Percentiles rank a stretch among this genome's conserved stretches.
Conservation (phyloP, 1,140 invertebrate species). For the Hyles vespertilio region DNA sequence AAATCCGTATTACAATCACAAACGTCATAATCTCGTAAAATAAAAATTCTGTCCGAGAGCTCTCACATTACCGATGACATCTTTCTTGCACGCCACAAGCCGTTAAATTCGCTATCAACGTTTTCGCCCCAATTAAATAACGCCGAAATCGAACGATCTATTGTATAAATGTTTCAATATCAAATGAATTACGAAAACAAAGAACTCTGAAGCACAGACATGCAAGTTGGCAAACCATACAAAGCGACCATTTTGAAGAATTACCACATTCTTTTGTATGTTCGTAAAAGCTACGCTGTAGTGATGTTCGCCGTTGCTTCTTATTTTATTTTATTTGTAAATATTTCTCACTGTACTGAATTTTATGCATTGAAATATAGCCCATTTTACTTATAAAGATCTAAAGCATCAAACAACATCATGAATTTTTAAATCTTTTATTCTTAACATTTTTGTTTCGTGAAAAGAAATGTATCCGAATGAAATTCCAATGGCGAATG, state of each 20-base stretch:
- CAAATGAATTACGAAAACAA: conserved; percentile 72
- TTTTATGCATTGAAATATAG: background rate
- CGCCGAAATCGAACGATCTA: conserved; percentile 35
- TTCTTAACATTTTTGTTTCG: too few relatives aligned
- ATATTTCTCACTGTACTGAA: background rate
- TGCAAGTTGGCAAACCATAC: conserved; percentile 78
- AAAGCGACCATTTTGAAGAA: conserved; percentile 79
- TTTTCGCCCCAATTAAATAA: conserved; percentile 40
- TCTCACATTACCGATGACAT: conserved; percentile 72
- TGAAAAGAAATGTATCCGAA: conserved; percentile 4
- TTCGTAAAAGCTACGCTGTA: conserved; percentile 53
- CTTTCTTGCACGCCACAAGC: conserved; percentile 55
- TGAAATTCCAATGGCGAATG: background rate
- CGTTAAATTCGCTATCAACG: conserved; percentile 32
- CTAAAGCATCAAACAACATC: too few relatives aligned
- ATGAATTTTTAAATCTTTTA: too few relatives aligned
- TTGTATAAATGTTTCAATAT: conserved; percentile 45
- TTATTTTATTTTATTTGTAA: conserved; percentile 11
- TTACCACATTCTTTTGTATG: conserved; percentile 78
- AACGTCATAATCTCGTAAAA: conserved; percentile 67
- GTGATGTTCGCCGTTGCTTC: conserved; percentile 39
- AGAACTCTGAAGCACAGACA: conserved; percentile 74
- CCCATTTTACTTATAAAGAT: background rate
- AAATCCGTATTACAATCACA: conserved; percentile 53
- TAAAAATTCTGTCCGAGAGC: conserved; percentile 66